phyloP scores from a whole-genome alignment of 1,140 invertebrate species.

The Aphelenchoides fujianensis region DNA sequence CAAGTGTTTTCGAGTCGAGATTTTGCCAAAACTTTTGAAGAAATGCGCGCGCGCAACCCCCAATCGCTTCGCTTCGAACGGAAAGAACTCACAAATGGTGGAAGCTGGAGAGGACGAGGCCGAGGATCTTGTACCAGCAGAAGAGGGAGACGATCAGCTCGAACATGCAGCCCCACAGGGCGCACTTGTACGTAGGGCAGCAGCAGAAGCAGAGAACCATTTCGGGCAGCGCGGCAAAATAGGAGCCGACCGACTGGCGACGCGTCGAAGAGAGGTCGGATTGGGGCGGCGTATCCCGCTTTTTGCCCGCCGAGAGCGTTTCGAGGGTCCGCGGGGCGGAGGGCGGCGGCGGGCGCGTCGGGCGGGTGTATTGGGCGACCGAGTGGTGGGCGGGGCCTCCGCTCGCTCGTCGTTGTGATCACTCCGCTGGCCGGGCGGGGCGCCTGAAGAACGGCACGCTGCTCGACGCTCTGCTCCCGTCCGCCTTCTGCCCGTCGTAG shows the following conservation, averaged over 20 bases:
- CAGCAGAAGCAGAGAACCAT: conserved; percentile 44
- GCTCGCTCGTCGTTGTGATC: not conserved
- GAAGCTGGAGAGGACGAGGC: conserved; percentile 18
- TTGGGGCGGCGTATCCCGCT: conserved; percentile 5
- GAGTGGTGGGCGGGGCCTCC: conserved; percentile 16
- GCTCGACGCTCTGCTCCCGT: not conserved
- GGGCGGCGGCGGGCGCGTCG: conserved; percentile 2
- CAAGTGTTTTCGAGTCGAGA: too few species aligned
- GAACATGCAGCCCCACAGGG: conserved; percentile 37
- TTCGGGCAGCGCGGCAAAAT: conserved; percentile 6
- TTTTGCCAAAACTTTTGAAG: too few species aligned
- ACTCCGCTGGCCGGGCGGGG: not conserved
- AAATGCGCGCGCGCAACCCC: too few species aligned
- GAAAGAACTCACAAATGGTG: conserved; percentile 9
- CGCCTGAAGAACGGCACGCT: not conserved
- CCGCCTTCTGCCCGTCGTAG: conserved; percentile 4
- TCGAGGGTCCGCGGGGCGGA: too few species aligned
- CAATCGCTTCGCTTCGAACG: too few species aligned
- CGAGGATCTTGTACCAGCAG: conserved; percentile 30
- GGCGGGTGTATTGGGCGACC: too few species aligned
- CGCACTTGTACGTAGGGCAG: conserved; percentile 35
- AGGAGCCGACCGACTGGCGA: conserved; percentile 2
- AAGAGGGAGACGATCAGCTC: conserved; percentile 36
- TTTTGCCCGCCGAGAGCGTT: conserved; percentile 9
- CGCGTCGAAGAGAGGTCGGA: conserved; percentile 1